These are phyloP conservation scores for Pterophyllum scalare DNA, from an alignment of 2,113 vertebrate species.

Conservation along the genomic window DNA sequence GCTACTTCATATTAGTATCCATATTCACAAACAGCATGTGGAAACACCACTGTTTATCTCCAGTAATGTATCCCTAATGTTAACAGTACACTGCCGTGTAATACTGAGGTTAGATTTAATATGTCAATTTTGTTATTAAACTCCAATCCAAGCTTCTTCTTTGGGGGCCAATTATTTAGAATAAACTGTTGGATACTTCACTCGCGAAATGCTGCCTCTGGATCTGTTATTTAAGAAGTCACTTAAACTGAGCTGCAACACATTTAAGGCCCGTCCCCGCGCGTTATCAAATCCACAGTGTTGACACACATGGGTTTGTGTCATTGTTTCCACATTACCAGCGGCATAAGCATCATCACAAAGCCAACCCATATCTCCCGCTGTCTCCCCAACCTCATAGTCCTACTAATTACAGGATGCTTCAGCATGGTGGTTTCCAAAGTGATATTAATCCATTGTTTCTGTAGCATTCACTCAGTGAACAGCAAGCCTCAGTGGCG, in stretches of 20 bases:
- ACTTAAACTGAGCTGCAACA: neutral
- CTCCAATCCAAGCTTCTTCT: constrained; percentile 78
- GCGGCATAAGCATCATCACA: neutral
- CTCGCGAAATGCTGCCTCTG: constrained; percentile 39
- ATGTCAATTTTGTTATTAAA: constrained; percentile 86
- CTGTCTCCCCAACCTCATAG: constrained; percentile 55
- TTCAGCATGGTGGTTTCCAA: constrained; percentile 56
- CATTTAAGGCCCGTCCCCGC: neutral
- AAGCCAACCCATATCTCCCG: constrained; percentile 3
- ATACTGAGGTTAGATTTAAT: constrained; percentile 82
- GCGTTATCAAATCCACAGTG: neutral
- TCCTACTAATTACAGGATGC: constrained; percentile 64
- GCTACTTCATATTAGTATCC: neutral
- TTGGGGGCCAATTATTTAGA: constrained; percentile 71
- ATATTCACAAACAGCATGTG: neutral
- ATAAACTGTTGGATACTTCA: constrained; percentile 76
- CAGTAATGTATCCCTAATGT: constrained; percentile 44
- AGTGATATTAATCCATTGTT: constrained; percentile 79
- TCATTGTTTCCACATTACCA: neutral
- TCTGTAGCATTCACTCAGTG: constrained; percentile 64
- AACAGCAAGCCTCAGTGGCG: constrained; percentile 75
- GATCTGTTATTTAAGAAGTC: constrained; percentile 4
- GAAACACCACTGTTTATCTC: constrained; percentile 34
- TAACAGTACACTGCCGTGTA: constrained; percentile 77
- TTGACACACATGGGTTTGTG: neutral